Evolutionary conservation across 1,140 invertebrate genomes (phyloP).

Genomic region (Nephila pilipes): DNA sequence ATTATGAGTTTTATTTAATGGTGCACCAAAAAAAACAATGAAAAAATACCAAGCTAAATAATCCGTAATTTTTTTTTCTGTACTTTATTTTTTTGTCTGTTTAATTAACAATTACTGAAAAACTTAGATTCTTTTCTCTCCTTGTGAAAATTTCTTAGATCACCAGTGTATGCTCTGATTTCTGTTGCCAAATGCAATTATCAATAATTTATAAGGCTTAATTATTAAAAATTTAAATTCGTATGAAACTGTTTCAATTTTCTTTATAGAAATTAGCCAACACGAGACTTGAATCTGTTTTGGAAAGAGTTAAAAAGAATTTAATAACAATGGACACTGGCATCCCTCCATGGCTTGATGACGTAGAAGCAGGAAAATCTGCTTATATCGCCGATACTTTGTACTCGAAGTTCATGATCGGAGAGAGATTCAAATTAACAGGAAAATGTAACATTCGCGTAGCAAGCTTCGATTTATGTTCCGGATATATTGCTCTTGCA

Average conservation of each 20-base stretch:
- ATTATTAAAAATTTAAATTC: too few species aligned
- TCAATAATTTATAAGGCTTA: too few species aligned
- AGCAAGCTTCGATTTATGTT: neutral
- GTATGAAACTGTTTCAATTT: neutral
- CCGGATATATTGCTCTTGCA: neutral
- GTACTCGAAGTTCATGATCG: conserved; percentile 21
- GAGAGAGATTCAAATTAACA: conserved; percentile 35
- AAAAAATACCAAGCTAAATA: too few species aligned
- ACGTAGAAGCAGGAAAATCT: conserved; percentile 1
- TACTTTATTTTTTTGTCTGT: too few species aligned
- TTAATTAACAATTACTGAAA: too few species aligned
- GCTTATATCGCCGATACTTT: neutral
- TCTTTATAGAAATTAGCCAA: neutral
- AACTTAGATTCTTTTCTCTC: too few species aligned
- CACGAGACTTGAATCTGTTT: neutral
- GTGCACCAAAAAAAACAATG: too few species aligned
- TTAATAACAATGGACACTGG: neutral
- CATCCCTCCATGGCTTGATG: conserved; percentile 17
- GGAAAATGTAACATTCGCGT: conserved; percentile 29
- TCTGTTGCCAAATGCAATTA: too few species aligned
- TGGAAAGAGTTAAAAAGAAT: neutral
- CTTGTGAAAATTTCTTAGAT: too few species aligned
- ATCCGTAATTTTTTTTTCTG: too few species aligned
- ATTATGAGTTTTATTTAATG: too few species aligned
- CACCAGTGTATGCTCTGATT: too few species aligned